Percentiles rank a stretch among this genome's conserved stretches.
phyloP scores from a whole-genome alignment of 2,113 vertebrate genomes.

The Lynx canadensis region DNA sequence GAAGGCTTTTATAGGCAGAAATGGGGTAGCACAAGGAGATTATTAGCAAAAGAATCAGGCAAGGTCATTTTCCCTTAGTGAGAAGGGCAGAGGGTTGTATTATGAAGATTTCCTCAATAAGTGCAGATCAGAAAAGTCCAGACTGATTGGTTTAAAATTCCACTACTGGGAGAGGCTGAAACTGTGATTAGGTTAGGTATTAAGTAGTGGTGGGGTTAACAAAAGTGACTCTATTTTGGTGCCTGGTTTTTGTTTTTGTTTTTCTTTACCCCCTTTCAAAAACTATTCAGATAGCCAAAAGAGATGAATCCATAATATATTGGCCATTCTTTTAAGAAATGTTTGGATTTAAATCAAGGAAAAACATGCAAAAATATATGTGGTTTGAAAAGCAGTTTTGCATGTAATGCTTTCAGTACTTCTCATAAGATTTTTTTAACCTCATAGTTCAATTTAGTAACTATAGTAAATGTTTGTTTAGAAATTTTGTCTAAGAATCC shows the following conservation, averaged over 20 bases:
- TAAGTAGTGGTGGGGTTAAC: background rate
- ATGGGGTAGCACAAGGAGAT: background rate
- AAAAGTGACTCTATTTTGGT: background rate
- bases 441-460: background rate
- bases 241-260: background rate
- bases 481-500: background rate
- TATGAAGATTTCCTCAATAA: background rate
- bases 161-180: background rate
- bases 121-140: background rate
- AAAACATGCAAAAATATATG: background rate
- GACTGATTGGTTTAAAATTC: background rate
- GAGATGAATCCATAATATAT: background rate
- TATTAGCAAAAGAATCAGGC: background rate
- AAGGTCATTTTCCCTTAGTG: background rate
- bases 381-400: conserved; percentile 15
- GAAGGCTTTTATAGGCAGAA: background rate
- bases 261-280: background rate
- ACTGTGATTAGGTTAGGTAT: background rate
- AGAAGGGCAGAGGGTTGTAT: background rate
- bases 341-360: background rate
- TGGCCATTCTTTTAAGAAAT: background rate
- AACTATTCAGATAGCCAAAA: background rate
- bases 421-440: background rate
- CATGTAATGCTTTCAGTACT: background rate
- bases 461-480: background rate